Evolutionary conservation across 35 echinoderm and acorn worm species (phyloP), one percentile per base, ranked within the genome.

Genomic region (Strongylocentrotus purpuratus): DNA sequence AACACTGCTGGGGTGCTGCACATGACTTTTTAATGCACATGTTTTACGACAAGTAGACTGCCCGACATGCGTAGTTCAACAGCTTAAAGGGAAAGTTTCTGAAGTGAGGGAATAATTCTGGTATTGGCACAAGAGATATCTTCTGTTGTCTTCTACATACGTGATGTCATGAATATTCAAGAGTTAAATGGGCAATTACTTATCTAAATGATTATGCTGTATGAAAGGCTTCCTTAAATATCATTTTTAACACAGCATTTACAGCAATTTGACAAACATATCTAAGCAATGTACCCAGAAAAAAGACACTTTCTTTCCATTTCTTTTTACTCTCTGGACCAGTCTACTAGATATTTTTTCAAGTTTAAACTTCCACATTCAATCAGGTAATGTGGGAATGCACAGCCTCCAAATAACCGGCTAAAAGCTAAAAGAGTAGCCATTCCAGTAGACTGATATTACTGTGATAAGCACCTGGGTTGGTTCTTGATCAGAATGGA

Each of bases 1-100:
- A 93, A 93, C 91, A 93, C 45, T 48, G 91, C 31, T 58, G 48
- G 48, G 48, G 65, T 78, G 65, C 20, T 78, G 65, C 65, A 78
- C 65, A 78, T 78, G 65, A 78, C 65, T 78, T 31, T 78, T 78
- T 78, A 78, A 78, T 78, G 65, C 65, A 78, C 18, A 28, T 78
- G 65, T 78, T 78, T 78, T 78, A 78, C 65, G 65, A 78, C 65
- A 28, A 8, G 65, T 4, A 78, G 5, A n/a, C 65, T n/a, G 65
- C 4, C 20, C n/a, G 65, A 78, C 65, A 78, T 78, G 65, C 25
- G 6, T n/a, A 89, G 87, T 41, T 89, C 87, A 89, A 45, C 33
- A 89, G 25, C 2, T 89, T 89, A 89, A 89, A 89, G 87, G 12
- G 87, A 78, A 25, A 78, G 65, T n/a, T 78, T 78, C 65, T n/a